phyloP scores from a whole-genome alignment of 2,797 vertebrate genomes.

The Natrix natrix region DNA sequence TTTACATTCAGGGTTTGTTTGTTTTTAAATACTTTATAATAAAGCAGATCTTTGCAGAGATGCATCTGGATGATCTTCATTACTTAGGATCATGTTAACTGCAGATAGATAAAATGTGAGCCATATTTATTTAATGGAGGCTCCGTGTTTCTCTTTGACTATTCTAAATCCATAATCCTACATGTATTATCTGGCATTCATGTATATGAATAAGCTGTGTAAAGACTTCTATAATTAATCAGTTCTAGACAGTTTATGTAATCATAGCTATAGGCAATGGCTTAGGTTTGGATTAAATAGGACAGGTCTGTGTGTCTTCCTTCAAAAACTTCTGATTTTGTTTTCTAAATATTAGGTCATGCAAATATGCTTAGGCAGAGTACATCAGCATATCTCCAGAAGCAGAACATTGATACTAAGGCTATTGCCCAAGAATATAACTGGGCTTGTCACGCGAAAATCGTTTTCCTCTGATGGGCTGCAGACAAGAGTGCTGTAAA shows the following conservation, averaged over 20 bases:
- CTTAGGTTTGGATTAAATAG: conserved; percentile 14
- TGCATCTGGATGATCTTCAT: background rate
- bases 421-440: background rate
- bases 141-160: conserved; percentile 2
- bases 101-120: conserved; percentile 36
- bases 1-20: background rate
- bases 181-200: conserved; percentile 15
- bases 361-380: background rate
- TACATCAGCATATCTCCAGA: background rate
- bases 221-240: conserved; percentile 28
- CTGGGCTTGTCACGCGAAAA: background rate
- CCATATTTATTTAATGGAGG: conserved; percentile 18
- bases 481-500: background rate
- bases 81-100: conserved; percentile 14
- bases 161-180: conserved; percentile 28
- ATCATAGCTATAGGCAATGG: background rate
- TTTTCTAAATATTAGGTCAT: background rate
- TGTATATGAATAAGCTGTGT: background rate
- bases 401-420: background rate
- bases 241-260: conserved; percentile 36
- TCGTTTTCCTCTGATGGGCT: background rate
- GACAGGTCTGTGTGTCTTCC: background rate
- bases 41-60: conserved; percentile 11
- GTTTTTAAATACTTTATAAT: background rate
- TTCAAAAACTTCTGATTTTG: background rate